phyloP scores from a whole-genome alignment of 35 echinoderm and acorn worm species.

The Lytechinus variegatus region DNA sequence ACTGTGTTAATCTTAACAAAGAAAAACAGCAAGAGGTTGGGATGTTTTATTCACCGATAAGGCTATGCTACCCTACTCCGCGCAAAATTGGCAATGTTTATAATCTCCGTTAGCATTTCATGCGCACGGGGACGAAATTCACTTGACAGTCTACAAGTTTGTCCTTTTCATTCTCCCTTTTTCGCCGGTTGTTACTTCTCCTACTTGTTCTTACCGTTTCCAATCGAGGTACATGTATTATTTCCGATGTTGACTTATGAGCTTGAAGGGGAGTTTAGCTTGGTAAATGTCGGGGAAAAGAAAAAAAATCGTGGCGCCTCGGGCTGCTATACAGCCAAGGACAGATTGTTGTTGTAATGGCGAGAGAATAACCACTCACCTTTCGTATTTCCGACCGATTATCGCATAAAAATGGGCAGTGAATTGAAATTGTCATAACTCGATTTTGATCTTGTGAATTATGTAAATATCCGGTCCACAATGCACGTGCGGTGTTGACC shows the following conservation, averaged over 20 bases:
- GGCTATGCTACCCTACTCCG: not conserved
- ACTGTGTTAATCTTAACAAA: not conserved
- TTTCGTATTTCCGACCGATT: slow-evolving; percentile 5
- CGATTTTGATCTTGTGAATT: slow-evolving; percentile 10
- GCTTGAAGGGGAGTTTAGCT: slow-evolving; percentile 3
- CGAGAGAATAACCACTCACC: not conserved
- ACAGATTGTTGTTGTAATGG: slow-evolving; percentile 1
- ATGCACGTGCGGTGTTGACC: not conserved
- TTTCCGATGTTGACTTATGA: slow-evolving; percentile 26
- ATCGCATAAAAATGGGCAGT: not conserved
- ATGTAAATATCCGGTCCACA: slow-evolving; percentile 31
- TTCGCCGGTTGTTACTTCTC: not conserved
- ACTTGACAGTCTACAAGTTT: not conserved
- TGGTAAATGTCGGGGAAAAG: not conserved
- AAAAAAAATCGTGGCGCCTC: not conserved
- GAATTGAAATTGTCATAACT: not conserved
- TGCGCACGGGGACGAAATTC: not conserved
- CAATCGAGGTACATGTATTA: not conserved
- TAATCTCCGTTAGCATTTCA: not conserved
- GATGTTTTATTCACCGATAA: not conserved
- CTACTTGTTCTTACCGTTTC: not conserved
- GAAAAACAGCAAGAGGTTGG: not conserved
- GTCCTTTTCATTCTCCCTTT: not conserved
- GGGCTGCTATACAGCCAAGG: not conserved
- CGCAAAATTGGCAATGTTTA: not conserved